These are phyloP conservation scores for Athene noctua DNA, from an alignment of 2,113 vertebrate genomes.

Conservation along the genomic window DNA sequence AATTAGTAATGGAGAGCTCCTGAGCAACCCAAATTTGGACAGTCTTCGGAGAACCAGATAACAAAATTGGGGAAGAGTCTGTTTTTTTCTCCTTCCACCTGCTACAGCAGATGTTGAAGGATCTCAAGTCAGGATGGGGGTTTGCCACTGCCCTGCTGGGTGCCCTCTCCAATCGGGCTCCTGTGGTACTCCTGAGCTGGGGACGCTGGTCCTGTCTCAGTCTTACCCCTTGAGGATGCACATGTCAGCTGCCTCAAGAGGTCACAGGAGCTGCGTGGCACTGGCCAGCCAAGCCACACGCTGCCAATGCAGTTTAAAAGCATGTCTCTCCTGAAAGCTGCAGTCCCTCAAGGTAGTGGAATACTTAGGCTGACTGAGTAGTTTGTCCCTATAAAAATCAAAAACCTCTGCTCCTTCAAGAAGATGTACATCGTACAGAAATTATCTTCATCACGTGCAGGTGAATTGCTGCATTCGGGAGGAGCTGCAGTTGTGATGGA, in stretches of 20 bases:
- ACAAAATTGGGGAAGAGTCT: background rate
- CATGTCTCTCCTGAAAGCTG: background rate
- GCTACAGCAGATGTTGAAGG: background rate
- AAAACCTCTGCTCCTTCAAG: background rate
- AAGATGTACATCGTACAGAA: background rate
- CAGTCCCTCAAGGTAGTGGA: background rate
- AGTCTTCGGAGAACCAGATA: background rate
- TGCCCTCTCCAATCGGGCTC: accelerated
- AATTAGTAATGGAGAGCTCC: background rate
- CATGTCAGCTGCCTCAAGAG: accelerated
- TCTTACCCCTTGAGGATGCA: background rate
- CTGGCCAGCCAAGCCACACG: background rate
- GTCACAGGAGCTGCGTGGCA: background rate
- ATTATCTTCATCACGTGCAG: accelerated
- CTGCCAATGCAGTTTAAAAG: background rate
- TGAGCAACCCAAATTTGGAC: background rate
- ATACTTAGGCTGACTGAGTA: background rate
- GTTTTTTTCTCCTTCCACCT: background rate
- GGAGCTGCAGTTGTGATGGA: background rate
- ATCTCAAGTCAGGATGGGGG: background rate
- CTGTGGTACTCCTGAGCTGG: background rate
- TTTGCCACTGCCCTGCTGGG: background rate
- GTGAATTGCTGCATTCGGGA: background rate
- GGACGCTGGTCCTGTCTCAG: background rate
- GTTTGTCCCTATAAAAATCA: background rate